Percentiles rank a stretch among this genome's conserved stretches.
Evolutionary conservation across 2,797 vertebrate genomes (phyloP).

Genomic region (Poecile montanus): DNA sequence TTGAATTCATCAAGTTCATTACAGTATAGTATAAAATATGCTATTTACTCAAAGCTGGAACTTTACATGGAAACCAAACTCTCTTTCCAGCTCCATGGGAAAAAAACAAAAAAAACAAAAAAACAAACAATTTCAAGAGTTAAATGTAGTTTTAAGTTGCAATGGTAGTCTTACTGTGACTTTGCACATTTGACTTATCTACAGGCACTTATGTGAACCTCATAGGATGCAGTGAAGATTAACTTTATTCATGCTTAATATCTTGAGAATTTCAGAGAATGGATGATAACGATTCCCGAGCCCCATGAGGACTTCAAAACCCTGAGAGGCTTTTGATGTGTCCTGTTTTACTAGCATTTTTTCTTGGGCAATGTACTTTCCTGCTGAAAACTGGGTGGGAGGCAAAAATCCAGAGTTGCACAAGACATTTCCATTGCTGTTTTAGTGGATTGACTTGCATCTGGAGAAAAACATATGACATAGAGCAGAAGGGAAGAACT

Average conservation of each 20-base stretch:
- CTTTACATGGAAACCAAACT: background rate
- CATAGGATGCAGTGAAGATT: background rate
- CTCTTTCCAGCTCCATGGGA: background rate
- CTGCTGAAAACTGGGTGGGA: background rate
- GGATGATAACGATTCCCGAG: background rate
- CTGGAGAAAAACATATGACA: background rate
- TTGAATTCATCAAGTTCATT: background rate
- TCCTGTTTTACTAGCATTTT: background rate
- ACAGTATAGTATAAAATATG: background rate
- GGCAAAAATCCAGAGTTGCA: slow-evolving; percentile 38
- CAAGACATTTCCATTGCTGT: background rate
- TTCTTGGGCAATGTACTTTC: background rate
- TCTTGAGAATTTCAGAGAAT: background rate
- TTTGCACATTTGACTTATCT: background rate
- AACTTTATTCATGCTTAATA: background rate
- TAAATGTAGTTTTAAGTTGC: background rate
- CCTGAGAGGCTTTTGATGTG: background rate
- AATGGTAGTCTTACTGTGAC: background rate
- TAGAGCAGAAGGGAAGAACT: background rate
- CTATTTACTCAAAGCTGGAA: background rate
- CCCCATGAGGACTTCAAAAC: background rate
- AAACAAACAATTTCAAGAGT: background rate
- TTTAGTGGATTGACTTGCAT: background rate
- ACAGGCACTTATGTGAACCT: background rate
- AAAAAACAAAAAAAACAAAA: too few relatives aligned